Evolutionary conservation across 2,888 invertebrate species (phyloP).

Genomic region (Nebria salina): DNA sequence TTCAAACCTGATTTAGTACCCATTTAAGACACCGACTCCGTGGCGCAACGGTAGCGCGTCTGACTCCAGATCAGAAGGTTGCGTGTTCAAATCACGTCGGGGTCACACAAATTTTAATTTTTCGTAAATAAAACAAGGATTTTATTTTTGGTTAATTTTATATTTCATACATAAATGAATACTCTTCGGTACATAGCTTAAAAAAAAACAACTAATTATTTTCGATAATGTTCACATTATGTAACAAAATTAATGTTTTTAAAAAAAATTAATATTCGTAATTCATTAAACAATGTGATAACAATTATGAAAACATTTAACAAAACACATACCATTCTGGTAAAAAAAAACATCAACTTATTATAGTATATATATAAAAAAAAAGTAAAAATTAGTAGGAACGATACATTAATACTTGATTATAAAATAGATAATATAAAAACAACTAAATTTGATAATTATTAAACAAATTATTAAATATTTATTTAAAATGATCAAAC

Average conservation of each 20-base stretch:
- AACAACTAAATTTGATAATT: background rate
- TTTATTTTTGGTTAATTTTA: too few relatives aligned
- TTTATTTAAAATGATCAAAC: background rate
- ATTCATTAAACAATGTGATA: background rate
- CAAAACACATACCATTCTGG: background rate
- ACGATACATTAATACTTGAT: background rate
- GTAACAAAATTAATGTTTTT: background rate
- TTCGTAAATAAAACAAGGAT: background rate
- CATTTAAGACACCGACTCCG: slow-evolving; percentile 70
- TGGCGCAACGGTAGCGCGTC: slow-evolving; percentile 98
- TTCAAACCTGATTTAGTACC: background rate
- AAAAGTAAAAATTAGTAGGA: background rate
- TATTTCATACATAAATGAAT: too few relatives aligned
- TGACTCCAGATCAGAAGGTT: slow-evolving; percentile 98
- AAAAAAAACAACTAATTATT: too few relatives aligned
- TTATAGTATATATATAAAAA: background rate
- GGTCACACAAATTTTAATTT: slow-evolving; percentile 27
- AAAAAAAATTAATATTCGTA: background rate
- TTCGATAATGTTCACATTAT: background rate
- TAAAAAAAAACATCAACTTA: background rate
- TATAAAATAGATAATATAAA: background rate
- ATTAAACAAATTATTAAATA: background rate
- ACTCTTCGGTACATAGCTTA: too few relatives aligned
- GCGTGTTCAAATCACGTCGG: slow-evolving; percentile 63
- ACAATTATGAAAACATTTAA: background rate